These are phyloP conservation scores for Meliscaeva auricollis DNA, from an alignment of 2,888 invertebrate genomes.

Conservation along the genomic window DNA sequence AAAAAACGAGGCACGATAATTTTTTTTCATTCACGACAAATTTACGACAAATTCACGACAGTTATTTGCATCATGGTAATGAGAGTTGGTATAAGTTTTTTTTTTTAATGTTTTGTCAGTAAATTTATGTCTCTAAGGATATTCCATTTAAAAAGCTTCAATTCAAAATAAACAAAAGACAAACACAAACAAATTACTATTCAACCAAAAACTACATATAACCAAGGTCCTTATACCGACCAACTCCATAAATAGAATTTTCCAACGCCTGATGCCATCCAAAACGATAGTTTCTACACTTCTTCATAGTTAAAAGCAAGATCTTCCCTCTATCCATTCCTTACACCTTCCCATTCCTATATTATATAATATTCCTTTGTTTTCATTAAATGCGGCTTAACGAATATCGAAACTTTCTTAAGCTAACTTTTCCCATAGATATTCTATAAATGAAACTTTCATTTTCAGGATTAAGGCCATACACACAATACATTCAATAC, in stretches of 20 bases:
- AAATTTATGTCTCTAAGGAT: no score
- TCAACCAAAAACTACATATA: not conserved
- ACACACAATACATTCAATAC: conserved; percentile 48
- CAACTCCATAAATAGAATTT: conserved; percentile 15
- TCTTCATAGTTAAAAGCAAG: not conserved
- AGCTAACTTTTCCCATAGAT: conserved; percentile 68
- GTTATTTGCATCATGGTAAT: no score
- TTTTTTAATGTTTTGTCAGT: no score
- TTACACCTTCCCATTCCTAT: not conserved
- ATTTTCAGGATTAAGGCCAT: conserved; percentile 73
- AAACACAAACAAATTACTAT: not conserved
- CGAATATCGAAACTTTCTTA: conserved; percentile 72
- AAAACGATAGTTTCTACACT: conserved; percentile 9
- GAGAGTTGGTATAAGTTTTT: no score
- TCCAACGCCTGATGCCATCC: conserved; percentile 1
- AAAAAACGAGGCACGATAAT: no score
- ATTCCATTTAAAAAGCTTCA: no score
- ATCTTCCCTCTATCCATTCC: conserved; percentile 4
- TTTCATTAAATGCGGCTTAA: conserved; percentile 76
- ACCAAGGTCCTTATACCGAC: not conserved
- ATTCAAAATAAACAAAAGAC: conserved; percentile 26
- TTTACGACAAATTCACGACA: no score
- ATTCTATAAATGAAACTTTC: conserved; percentile 64
- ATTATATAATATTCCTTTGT: conserved; percentile 58
- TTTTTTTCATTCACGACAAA: no score